Percentiles rank a stretch among this genome's conserved stretches.
Evolutionary conservation across 23 tunicate species (phyloP).

Genomic region (Phallusia fumigata): DNA sequence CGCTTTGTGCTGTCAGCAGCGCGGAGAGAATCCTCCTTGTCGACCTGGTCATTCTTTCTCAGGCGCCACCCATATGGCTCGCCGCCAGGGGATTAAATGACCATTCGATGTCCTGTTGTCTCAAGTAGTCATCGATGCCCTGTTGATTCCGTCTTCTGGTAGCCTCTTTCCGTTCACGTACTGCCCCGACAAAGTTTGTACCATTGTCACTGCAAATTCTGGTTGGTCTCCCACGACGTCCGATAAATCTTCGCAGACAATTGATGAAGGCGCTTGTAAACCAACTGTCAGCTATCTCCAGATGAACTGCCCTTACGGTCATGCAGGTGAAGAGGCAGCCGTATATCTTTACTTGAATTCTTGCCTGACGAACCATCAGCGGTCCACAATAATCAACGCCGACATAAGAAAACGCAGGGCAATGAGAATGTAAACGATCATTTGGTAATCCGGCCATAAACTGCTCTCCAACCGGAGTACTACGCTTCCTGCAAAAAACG

Average conservation of each 20-base stretch:
- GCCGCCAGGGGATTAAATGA: background rate
- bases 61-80: conserved; percentile 12
- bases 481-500: background rate
- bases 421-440: background rate
- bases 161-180: background rate
- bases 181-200: conserved; percentile 22
- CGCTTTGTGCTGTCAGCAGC: too few relatives aligned
- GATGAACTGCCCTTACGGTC: background rate
- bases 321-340: background rate
- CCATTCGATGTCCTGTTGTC: conserved; percentile 7
- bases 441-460: background rate
- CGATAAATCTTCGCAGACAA: conserved; percentile 13
- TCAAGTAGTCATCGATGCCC: background rate
- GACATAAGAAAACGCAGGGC: background rate
- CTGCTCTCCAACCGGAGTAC: background rate
- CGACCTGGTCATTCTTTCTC: conserved; percentile 13
- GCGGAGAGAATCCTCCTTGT: background rate
- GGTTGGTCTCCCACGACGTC: conserved; percentile 1
- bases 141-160: conserved; percentile 17
- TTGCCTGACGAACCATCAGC: background rate
- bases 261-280: conserved; percentile 13
- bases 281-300: background rate
- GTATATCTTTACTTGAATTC: background rate
- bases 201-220: conserved; percentile 19
- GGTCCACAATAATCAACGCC: background rate